phyloP scores from a whole-genome alignment of 2,797 vertebrate species.

The Poeciliopsis presidionis region DNA sequence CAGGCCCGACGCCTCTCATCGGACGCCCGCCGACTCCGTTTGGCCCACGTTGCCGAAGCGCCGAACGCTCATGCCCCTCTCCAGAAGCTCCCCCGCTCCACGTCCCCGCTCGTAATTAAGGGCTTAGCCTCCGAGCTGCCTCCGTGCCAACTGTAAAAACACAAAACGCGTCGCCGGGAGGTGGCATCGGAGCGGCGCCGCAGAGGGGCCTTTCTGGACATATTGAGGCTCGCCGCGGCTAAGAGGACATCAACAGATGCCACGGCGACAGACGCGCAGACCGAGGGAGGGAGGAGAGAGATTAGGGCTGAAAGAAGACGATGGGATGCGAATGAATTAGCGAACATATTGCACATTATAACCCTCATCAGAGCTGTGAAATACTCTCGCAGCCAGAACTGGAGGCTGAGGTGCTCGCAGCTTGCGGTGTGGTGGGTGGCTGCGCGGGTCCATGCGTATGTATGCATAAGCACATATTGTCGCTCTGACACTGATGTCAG shows the following conservation, averaged over 20 bases:
- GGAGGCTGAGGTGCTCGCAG: constrained; percentile 57
- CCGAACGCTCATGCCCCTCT: constrained; percentile 23
- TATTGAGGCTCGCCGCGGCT: constrained; percentile 53
- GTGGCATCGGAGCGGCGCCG: constrained; percentile 47
- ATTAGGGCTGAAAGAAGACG: constrained; percentile 49
- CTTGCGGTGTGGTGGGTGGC: constrained; percentile 47
- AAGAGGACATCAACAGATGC: constrained; percentile 68
- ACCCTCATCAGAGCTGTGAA: constrained; percentile 66
- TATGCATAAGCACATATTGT: constrained; percentile 46
- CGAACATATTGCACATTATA: constrained; percentile 72
- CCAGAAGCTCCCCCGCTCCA: constrained; percentile 51
- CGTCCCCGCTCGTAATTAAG: constrained; percentile 71
- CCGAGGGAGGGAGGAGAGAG: constrained; percentile 33
- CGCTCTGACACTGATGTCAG: constrained; percentile 41
- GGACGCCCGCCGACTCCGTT: constrained; percentile 22
- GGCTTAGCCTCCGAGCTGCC: constrained; percentile 55
- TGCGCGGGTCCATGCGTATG: constrained; percentile 17
- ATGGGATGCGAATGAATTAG: constrained; percentile 53
- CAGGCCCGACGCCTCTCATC: constrained; percentile 9
- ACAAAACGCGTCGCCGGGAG: constrained; percentile 47
- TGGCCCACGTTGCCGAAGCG: constrained; percentile 53
- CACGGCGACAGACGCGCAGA: constrained; percentile 36
- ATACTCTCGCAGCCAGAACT: constrained; percentile 63
- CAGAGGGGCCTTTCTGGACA: constrained; percentile 43
- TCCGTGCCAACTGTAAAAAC: constrained; percentile 29